Base-by-base conservation (phyloP, 1,140 invertebrate species). In the Pissodes strobi region DNA sequence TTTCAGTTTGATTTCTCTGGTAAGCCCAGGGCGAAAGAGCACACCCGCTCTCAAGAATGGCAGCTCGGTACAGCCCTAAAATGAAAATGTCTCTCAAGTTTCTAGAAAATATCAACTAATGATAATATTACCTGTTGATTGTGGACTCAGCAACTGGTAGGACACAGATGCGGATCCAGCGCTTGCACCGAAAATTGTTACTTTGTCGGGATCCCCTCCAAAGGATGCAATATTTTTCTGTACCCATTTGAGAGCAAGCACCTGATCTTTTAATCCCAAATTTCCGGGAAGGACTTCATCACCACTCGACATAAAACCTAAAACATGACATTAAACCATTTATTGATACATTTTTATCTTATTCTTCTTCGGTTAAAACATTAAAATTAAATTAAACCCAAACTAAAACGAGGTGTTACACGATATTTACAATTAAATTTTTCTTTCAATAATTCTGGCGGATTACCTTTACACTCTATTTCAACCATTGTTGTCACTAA, bases 21-120 rank as follows among this genome's bases (percentile, higher is more conserved):
- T 48, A 64, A 15, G 67, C 67, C 57, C 56, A 68, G 5, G 55
- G 39, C 15, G 30, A 61, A 12, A 68, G n/a, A 37, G 67, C 56
- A 17, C 46, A 51, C 8, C 67, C 67, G 23, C 67, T 65, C 23
- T 60, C 63, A 8, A 64, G 22, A 18, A 68, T 68, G 0, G 39
- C 62, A 2, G 25, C 51, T 57, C 62, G 17, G 27, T 30, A 64
- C 4, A 59, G 19, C 10, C 57, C 57, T 59, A 22, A 4, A 43
- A 56, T 39, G n/a, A n/a, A n/a, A n/a, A n/a, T n/a, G n/a, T n/a
- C n/a, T n/a, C n/a, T n/a, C n/a, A n/a, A n/a, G n/a, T n/a, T n/a
- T n/a, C n/a, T n/a, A n/a, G n/a, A n/a, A n/a, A n/a, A n/a, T n/a
- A n/a, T n/a, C n/a, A n/a, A n/a, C n/a, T n/a, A n/a, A n/a, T n/a